Evolutionary conservation across 2,888 invertebrate species (phyloP), one percentile per base, ranked within the genome.

Genomic region (Leucophenga montana): DNA sequence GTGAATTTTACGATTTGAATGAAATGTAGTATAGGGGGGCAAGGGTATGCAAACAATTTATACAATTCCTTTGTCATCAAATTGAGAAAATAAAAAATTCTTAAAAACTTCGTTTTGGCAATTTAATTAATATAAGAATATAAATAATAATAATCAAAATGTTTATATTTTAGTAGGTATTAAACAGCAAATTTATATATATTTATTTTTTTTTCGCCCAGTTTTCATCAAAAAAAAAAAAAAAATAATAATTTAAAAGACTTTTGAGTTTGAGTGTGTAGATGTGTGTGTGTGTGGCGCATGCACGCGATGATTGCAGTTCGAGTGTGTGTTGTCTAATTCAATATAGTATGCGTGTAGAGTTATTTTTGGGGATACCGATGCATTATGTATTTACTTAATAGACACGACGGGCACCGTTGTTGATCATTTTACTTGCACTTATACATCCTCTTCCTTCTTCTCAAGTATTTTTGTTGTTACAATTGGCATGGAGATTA

Each of bases 281-380:
- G 13, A 14, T 53, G 53, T 18, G 20, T 53, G 18, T 18, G 53
- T 53, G 16, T 18, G 53, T 18, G n/a, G 14, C 14, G 9, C 14
- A n/a, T 18, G 14, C 20, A 20, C 20, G 18, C 53, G 18, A 6
- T n/a, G 9, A 9, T 53, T 53, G 16, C 20, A 4, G 16, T 53
- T 18, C 20, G 53, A 53, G 20, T 53, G 16, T 5, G 53, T 20
- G 53, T 16, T 20, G 53, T 16, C 9, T 53, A n/a, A 20, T 16
- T 53, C 53, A 18, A 20, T 22, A 27, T 65, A 67, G 44, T 66
- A 71, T 71, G n/a, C n/a, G 33, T 33, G 4, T 33, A 33, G 33
- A 33, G 33, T 39, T 39, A 5, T 39, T 39, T 39, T 39, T 39
- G 1, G 3, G 11, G 39, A 8, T 39, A 11, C 8, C 11, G 39